Conservation (phyloP, 2,797 vertebrate species). For the Poeciliopsis paucimaculata region DNA sequence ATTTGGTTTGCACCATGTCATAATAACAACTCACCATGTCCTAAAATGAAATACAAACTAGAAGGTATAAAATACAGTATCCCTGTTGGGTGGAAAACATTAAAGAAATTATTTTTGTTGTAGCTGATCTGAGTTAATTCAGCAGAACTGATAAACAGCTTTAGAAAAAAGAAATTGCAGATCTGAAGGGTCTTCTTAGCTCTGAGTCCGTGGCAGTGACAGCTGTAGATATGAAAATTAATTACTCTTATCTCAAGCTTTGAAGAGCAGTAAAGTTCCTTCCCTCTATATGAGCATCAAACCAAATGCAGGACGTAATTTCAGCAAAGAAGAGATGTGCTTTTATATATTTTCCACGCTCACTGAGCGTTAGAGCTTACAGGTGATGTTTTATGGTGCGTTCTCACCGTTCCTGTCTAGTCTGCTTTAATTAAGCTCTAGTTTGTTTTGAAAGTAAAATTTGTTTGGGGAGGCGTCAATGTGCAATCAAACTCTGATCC, state of each 20-base stretch:
- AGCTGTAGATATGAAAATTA: conserved; percentile 65
- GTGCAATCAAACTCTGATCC: no score
- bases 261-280: conserved; percentile 38
- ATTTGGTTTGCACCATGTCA: conserved; percentile 3
- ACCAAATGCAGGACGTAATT: conserved; percentile 26
- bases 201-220: conserved; percentile 20
- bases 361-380: conserved; percentile 16
- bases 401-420: no score
- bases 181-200: conserved; percentile 52
- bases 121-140: conserved; percentile 35
- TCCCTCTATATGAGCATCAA: conserved; percentile 28
- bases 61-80: background rate
- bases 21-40: background rate
- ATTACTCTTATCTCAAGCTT: conserved; percentile 62
- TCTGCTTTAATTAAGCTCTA: no score
- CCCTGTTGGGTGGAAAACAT: conserved; percentile 26
- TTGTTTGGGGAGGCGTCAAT: no score
- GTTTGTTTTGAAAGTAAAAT: no score
- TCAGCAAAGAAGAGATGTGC: conserved; percentile 1
- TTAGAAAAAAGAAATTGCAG: conserved; percentile 29
- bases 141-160: conserved; percentile 45
- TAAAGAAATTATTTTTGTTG: conserved; percentile 27
- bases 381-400: conserved; percentile 11
- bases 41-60: background rate
- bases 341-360: conserved; percentile 28